These are phyloP conservation scores for Ornithorhynchus anatinus DNA, from an alignment of 2,113 vertebrate species.

Conservation along the genomic window DNA sequence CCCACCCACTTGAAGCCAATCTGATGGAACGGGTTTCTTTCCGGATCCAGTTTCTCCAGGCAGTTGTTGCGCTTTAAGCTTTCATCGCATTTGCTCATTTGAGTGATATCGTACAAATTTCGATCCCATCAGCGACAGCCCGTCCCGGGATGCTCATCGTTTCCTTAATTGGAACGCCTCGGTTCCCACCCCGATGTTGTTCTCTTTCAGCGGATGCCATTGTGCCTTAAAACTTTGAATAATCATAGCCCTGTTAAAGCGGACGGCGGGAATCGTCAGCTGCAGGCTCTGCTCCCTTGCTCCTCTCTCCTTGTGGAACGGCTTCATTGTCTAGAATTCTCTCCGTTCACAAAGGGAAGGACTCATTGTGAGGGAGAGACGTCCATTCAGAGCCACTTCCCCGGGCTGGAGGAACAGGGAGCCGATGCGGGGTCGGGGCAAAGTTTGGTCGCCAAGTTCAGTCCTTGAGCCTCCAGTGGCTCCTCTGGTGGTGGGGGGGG, in stretches of 20 bases:
- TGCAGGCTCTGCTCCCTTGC: constrained; percentile 69
- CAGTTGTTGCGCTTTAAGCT: constrained; percentile 44
- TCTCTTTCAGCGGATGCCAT: constrained; percentile 73
- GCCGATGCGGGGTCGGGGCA: constrained; percentile 36
- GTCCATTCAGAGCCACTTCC: constrained; percentile 48
- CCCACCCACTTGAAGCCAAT: constrained; percentile 21
- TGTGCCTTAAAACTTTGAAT: constrained; percentile 77
- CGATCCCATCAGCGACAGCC: constrained; percentile 35
- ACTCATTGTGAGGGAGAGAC: constrained; percentile 59
- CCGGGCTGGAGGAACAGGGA: constrained; percentile 61
- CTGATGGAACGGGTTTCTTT: constrained; percentile 37
- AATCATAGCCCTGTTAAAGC: constrained; percentile 75
- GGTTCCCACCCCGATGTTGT: constrained; percentile 75
- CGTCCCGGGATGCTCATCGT: constrained; percentile 47
- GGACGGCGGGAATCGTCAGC: constrained; percentile 68
- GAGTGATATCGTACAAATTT: constrained; percentile 51
- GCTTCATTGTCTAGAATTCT: constrained; percentile 70
- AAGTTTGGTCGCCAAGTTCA: too few species aligned
- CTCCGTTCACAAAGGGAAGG: constrained; percentile 61
- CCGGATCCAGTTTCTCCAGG: constrained; percentile 31
- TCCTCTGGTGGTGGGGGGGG: constrained; percentile 24
- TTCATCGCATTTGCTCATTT: constrained; percentile 55
- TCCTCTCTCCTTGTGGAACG: constrained; percentile 67
- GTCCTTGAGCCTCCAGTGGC: constrained; percentile 69
- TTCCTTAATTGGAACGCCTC: constrained; percentile 62